Conservation (phyloP, 2,888 invertebrate species). For the Nebria brevicollis region DNA sequence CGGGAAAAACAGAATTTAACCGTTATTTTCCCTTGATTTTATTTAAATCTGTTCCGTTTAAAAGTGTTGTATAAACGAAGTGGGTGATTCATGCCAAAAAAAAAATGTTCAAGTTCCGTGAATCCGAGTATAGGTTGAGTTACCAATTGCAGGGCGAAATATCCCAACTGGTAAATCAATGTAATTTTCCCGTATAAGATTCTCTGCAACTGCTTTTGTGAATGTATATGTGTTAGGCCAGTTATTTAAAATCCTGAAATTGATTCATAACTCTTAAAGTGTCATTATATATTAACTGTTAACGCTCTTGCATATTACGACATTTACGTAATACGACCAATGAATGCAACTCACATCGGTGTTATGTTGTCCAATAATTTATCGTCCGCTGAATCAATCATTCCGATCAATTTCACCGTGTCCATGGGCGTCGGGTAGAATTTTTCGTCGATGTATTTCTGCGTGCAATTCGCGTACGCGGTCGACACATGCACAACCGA, state of each 20-base stretch:
- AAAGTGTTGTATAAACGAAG: no score
- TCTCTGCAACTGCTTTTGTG: conserved; percentile 90
- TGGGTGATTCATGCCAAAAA: no score
- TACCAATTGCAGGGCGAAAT: conserved; percentile 86
- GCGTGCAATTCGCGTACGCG: conserved; percentile 68
- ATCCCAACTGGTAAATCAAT: conserved; percentile 82
- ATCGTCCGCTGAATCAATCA: conserved; percentile 66
- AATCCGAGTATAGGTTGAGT: no score
- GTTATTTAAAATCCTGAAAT: conserved; percentile 70
- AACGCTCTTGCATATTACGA: no score
- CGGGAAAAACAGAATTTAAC: no score
- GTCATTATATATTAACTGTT: no score
- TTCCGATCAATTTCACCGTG: conserved; percentile 63
- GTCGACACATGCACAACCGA: conserved; percentile 70
- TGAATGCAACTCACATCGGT: conserved; percentile 62
- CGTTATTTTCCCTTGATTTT: no score
- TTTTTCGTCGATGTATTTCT: conserved; percentile 65
- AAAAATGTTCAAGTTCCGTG: no score
- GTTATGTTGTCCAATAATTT: conserved; percentile 67
- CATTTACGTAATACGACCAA: no score
- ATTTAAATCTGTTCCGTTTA: no score
- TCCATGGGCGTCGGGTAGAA: conserved; percentile 67
- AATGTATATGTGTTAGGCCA: conserved; percentile 93
- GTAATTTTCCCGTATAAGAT: conserved; percentile 74
- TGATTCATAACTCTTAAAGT: conserved; percentile 24